Percentiles rank a stretch among this genome's conserved stretches.
phyloP scores from a whole-genome alignment of 1,140 invertebrate species.

The Planococcus citri region DNA sequence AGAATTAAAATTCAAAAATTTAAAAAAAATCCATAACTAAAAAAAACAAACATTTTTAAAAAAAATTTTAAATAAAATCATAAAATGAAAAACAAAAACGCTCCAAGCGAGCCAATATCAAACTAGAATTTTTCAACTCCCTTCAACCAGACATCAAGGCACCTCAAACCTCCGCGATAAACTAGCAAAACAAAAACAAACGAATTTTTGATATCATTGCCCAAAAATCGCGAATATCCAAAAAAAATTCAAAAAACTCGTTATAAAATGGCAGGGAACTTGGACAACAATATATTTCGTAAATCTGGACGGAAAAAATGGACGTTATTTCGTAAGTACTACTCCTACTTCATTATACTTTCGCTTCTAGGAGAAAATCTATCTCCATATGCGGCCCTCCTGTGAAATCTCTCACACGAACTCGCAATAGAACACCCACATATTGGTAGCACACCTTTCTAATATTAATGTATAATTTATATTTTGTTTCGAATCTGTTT shows the following conservation, averaged over 20 bases:
- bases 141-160: too few species aligned
- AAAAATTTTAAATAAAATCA: too few species aligned
- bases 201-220: neutral
- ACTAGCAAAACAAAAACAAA: neutral
- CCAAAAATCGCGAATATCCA: neutral
- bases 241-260: neutral
- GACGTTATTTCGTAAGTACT: constrained; percentile 10
- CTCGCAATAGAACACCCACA: neutral
- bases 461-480: neutral
- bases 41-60: too few species aligned
- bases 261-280: constrained; percentile 3
- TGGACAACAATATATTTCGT: neutral
- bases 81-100: too few species aligned
- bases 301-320: constrained; percentile 12
- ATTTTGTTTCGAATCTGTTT: neutral
- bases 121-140: too few species aligned
- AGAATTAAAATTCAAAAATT: too few species aligned
- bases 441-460: neutral
- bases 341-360: too few species aligned
- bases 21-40: too few species aligned
- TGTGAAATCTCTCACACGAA: neutral
- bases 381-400: too few species aligned
- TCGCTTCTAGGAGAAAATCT: neutral
- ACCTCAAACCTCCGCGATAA: neutral
- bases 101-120: too few species aligned